A percentile compares a stretch with the other conserved stretches of the same genome.
Evolutionary conservation across 2,888 invertebrate species (phyloP).

Genomic region (Melinaea menophilus): DNA sequence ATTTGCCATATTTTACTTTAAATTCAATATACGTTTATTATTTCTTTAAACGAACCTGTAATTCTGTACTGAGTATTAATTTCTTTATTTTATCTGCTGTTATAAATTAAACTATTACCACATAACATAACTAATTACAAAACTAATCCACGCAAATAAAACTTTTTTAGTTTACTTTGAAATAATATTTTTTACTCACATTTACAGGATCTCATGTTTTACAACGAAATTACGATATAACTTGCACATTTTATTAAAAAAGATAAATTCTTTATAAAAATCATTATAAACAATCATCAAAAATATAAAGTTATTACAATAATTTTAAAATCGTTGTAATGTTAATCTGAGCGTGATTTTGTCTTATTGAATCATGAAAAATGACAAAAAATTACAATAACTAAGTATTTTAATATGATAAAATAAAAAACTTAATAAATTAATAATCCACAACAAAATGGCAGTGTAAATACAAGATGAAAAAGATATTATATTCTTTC

Average conservation of each 20-base stretch:
- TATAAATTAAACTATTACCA: no score
- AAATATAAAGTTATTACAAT: background rate
- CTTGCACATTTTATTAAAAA: background rate
- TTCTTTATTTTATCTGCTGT: no score
- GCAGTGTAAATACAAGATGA: conserved; percentile 15
- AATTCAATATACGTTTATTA: no score
- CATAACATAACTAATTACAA: no score
- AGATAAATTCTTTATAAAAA: conserved; percentile 1
- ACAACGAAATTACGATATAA: background rate
- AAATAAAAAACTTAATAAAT: background rate
- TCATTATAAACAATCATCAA: background rate
- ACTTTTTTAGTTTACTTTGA: no score
- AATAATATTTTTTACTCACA: no score
- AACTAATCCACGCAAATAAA: no score
- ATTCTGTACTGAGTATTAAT: no score
- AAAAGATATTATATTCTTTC: background rate
- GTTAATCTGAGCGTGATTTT: background rate
- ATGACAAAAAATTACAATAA: background rate
- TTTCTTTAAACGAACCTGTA: no score
- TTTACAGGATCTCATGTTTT: no score
- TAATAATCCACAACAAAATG: conserved; percentile 10
- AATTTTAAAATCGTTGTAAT: background rate
- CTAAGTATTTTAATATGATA: background rate
- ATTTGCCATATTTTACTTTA: no score
- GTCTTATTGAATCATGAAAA: background rate